These are phyloP conservation scores for Drosophila dives DNA, from an alignment of 2,888 invertebrate species.

Conservation along the genomic window DNA sequence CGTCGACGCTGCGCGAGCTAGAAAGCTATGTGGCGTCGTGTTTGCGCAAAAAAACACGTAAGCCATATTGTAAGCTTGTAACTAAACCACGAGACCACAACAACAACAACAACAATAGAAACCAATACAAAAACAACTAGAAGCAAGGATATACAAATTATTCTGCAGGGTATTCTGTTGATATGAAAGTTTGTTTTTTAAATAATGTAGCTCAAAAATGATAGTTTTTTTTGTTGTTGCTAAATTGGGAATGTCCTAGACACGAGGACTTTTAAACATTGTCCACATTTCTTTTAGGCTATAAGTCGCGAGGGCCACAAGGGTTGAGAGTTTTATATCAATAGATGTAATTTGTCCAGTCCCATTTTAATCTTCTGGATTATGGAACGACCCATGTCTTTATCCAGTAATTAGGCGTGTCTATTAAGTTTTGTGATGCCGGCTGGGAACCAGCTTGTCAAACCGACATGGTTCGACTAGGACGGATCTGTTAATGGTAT, in stretches of 20 bases:
- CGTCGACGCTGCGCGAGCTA: slow-evolving; percentile 98
- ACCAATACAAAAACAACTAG: slow-evolving; percentile 37
- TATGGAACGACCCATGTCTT: too few species aligned
- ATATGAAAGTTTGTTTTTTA: slow-evolving; percentile 23
- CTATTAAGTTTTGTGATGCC: too few species aligned
- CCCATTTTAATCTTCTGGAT: too few species aligned
- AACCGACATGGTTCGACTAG: too few species aligned
- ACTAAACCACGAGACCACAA: slow-evolving; percentile 75
- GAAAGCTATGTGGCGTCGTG: slow-evolving; percentile 99
- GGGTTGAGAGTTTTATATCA: not conserved
- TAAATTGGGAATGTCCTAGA: not conserved
- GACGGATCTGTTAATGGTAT: too few species aligned
- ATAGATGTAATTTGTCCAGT: not conserved
- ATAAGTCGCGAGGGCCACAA: not conserved
- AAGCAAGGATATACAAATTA: slow-evolving; percentile 22
- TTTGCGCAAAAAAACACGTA: slow-evolving; percentile 99
- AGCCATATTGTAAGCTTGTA: slow-evolving; percentile 94
- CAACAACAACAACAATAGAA: slow-evolving; percentile 44
- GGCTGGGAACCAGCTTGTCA: too few species aligned
- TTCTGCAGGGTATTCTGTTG: slow-evolving; percentile 15
- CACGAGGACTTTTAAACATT: too few species aligned
- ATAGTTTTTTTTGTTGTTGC: slow-evolving; percentile 5
- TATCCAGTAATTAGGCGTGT: too few species aligned
- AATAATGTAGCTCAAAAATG: slow-evolving; percentile 14
- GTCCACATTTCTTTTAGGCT: not conserved